A percentile compares a stretch with the other conserved stretches of the same genome.
These are phyloP conservation scores for Tethea ocularis DNA, from an alignment of 2,888 invertebrate species.

Conservation along the genomic window DNA sequence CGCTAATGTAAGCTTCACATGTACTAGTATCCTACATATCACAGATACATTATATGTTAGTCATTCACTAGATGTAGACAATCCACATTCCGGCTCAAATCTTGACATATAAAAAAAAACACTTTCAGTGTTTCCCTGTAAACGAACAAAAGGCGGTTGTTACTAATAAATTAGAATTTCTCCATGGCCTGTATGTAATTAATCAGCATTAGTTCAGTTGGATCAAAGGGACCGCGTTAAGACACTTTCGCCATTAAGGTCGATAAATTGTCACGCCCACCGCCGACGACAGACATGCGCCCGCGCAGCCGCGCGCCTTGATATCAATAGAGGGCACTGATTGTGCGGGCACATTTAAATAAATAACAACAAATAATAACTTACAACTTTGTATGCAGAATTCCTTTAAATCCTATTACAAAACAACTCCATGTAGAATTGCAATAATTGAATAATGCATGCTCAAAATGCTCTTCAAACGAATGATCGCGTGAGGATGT, in stretches of 20 bases:
- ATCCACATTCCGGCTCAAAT: background rate
- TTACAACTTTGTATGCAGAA: background rate
- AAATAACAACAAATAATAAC: background rate
- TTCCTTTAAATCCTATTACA: background rate
- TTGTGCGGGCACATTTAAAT: constrained; percentile 4
- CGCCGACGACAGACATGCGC: constrained; percentile 33
- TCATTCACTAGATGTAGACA: background rate
- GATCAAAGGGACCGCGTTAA: constrained; percentile 60
- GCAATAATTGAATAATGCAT: constrained; percentile 4
- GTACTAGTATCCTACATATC: background rate
- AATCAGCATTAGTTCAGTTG: constrained; percentile 53
- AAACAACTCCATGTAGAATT: background rate
- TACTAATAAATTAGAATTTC: constrained; percentile 58
- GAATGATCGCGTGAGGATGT: constrained; percentile 4
- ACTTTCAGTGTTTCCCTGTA: background rate
- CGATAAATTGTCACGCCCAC: constrained; percentile 63
- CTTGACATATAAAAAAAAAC: background rate
- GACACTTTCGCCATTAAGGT: constrained; percentile 62
- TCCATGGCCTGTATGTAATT: constrained; percentile 50
- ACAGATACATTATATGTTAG: background rate
- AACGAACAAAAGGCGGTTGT: constrained; percentile 7
- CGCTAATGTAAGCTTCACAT: background rate
- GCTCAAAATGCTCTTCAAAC: constrained; percentile 5
- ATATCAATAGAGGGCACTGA: constrained; percentile 7
- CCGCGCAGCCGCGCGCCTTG: constrained; percentile 22